Percentiles rank a stretch among this genome's conserved stretches.
phyloP scores from a whole-genome alignment of 2,113 vertebrate species.

The Zootoca vivipara region DNA sequence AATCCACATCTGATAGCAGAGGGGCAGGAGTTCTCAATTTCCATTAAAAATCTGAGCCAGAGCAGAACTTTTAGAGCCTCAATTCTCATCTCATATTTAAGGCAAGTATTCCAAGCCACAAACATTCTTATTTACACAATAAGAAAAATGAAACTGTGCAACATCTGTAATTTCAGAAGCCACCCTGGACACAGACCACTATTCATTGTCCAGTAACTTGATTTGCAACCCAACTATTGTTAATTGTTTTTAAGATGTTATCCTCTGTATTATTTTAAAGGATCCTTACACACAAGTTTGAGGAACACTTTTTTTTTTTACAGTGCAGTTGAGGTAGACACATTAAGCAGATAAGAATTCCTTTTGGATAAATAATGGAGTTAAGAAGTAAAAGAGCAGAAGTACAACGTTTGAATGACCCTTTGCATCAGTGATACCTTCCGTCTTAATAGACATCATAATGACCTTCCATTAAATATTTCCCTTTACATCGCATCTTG shows the following conservation, averaged over 20 bases:
- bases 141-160: neutral
- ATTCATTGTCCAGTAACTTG: neutral
- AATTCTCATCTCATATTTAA: neutral
- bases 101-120: neutral
- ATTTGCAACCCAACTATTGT: neutral
- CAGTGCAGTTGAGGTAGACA: no score
- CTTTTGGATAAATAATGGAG: neutral
- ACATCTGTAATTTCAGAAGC: neutral
- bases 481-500: neutral
- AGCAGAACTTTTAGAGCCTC: neutral
- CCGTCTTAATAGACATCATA: neutral
- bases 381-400: neutral
- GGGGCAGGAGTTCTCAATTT: neutral
- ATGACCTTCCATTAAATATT: constrained; percentile 5
- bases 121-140: neutral
- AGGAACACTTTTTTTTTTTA: no score
- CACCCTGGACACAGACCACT: neutral
- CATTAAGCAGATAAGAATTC: neutral
- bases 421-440: neutral
- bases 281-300: no score
- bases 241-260: neutral
- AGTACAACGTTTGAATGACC: neutral
- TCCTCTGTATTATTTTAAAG: no score
- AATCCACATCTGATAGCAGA: no score
- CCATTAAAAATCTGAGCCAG: neutral